phyloP scores from a whole-genome alignment of 1,140 invertebrate species.

The Leptopilina clavipes region DNA sequence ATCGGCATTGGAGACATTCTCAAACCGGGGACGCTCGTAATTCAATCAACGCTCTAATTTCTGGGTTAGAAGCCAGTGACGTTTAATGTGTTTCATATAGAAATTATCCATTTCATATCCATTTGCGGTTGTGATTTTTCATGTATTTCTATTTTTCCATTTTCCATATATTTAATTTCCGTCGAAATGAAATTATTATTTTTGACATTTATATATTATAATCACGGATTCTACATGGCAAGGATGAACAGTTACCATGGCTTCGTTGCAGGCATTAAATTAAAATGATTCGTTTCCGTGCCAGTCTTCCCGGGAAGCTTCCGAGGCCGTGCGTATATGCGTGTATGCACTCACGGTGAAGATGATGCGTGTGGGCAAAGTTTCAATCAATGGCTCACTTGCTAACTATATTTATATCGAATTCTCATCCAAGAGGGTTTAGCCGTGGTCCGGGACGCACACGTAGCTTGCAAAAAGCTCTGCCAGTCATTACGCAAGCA shows the following conservation, averaged over 20 bases:
- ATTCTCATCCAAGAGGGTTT: slow-evolving; percentile 58
- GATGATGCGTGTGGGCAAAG: slow-evolving; percentile 19
- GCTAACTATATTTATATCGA: slow-evolving; percentile 58
- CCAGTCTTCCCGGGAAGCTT: slow-evolving; percentile 57
- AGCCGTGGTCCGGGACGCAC: slow-evolving; percentile 58
- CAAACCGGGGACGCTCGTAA: slow-evolving; percentile 25
- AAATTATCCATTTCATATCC: background rate
- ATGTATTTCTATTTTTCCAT: no score
- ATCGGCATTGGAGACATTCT: slow-evolving; percentile 21
- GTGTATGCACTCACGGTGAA: slow-evolving; percentile 27
- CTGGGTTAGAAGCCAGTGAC: slow-evolving; percentile 1
- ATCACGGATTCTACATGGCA: slow-evolving; percentile 8
- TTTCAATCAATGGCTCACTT: slow-evolving; percentile 52
- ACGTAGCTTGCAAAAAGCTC: slow-evolving; percentile 47
- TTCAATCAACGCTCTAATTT: slow-evolving; percentile 31
- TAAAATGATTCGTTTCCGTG: slow-evolving; percentile 61
- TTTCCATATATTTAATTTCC: no score
- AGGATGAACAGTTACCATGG: slow-evolving; percentile 37
- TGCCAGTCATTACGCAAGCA: slow-evolving; percentile 55
- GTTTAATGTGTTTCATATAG: slow-evolving; percentile 22
- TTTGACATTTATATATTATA: background rate
- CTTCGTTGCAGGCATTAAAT: slow-evolving; percentile 54
- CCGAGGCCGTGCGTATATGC: slow-evolving; percentile 54
- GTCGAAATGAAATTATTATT: background rate
- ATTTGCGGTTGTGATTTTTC: background rate